Base-by-base conservation (phyloP, 2,797 vertebrate genomes). In the Tachyglossus aculeatus region DNA sequence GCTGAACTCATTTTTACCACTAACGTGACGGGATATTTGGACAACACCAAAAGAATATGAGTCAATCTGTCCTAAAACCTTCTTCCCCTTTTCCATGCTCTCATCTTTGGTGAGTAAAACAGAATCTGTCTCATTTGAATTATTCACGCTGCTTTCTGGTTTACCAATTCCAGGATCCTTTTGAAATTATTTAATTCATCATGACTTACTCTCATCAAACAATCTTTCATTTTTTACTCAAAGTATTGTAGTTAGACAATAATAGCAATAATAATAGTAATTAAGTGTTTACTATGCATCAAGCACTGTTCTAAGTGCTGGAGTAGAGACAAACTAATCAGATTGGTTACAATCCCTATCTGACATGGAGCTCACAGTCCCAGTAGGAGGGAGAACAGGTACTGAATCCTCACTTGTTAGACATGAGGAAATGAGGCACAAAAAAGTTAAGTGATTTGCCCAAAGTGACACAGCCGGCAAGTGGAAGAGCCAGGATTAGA, bases 71-170 rank as follows among this genome's bases (percentile, higher is more conserved):
- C 86, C 91, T 74, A 82, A 88, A 91, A 82, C 87, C 83, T 89
- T 84, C 72, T 83, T 86, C 10, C 4, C 4, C 48, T 74, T 85
- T 92, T 93, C 92, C 90, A 88, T 86, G 86, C 88, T 84, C 93
- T 91, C 93, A 94, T 93, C 93, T 95, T 91, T 73, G 39, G 86
- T 84, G 64, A 80, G 77, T 82, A 78, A 25, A 64, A 40, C 41
- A 61, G 83, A 87, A 82, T 86, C 71, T 86, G 83, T 82, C 88
- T 85, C 71, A n/a, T 71, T 74, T 95, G 88, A 94, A 96, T 95
- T 94, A 95, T 95, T 95, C 92, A 95, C 92, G 72, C 68, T 41
- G 72, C 86, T 86, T 87, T 82, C 77, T 85, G 63, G 82, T 91
- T 88, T 83, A 85, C 83, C 87, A 86, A 88, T 83, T 86, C 81